These are phyloP conservation scores for Cranoglanis bouderius DNA, from an alignment of 2,113 vertebrate species.

Conservation along the genomic window DNA sequence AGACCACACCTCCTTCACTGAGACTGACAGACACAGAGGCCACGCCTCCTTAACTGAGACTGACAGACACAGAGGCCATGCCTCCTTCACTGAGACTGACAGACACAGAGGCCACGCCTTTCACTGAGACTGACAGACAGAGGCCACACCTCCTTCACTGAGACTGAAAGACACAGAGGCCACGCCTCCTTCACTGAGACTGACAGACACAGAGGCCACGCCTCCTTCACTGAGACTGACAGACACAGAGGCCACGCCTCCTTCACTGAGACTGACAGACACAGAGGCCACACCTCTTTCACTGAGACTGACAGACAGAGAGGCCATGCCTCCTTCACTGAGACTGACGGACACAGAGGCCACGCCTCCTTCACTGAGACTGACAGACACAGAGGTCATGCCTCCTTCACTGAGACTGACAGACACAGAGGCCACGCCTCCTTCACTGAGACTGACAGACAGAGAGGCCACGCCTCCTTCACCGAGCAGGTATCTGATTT, in stretches of 20 bases:
- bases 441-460: neutral
- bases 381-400: neutral
- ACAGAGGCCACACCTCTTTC: neutral
- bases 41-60: neutral
- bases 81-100: neutral
- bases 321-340: neutral
- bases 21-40: neutral
- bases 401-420: neutral
- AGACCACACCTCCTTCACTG: neutral
- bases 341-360: neutral
- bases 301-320: neutral
- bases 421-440: neutral
- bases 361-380: neutral
- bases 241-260: neutral
- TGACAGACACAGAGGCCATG: neutral
- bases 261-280: neutral
- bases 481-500: neutral
- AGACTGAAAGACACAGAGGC: neutral
- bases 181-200: neutral
- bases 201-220: neutral
- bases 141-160: neutral
- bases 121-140: neutral
- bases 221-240: neutral
- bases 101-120: neutral
- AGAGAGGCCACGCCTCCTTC: neutral